Conservation (phyloP, 2,888 invertebrate genomes). For the Hyles lineata region DNA sequence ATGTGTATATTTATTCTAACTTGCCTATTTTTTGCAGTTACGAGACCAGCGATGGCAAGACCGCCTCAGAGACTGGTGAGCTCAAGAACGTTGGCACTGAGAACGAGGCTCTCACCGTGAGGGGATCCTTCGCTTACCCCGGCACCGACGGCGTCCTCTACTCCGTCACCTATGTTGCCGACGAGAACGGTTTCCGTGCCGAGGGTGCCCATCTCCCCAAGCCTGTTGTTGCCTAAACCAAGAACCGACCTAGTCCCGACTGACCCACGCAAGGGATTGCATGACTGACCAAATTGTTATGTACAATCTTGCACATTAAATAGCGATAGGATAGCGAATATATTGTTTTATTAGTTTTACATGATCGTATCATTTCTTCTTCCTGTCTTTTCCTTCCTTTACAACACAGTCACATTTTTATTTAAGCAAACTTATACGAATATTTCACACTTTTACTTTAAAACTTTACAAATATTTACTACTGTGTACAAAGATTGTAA, state of each 20-base stretch:
- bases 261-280: conserved; percentile 38
- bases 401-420: background rate
- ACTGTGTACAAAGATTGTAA: too few relatives aligned
- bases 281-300: conserved; percentile 40
- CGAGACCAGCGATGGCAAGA: conserved; percentile 71
- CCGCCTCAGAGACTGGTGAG: conserved; percentile 56
- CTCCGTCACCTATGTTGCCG: conserved; percentile 77
- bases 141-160: conserved; percentile 76
- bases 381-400: background rate
- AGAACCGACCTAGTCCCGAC: conserved; percentile 43
- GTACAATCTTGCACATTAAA: conserved; percentile 41
- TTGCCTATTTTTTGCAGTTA: conserved; percentile 47
- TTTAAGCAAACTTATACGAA: too few relatives aligned
- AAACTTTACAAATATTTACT: too few relatives aligned
- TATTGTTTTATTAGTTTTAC: conserved; percentile 40
- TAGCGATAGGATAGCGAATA: conserved; percentile 51
- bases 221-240: conserved; percentile 2
- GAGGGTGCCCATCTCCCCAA: conserved; percentile 30
- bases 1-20: background rate
- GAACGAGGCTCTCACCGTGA: conserved; percentile 72
- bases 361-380: conserved; percentile 11
- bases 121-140: conserved; percentile 77
- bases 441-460: too few relatives aligned
- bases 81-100: conserved; percentile 76
- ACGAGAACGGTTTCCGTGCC: conserved; percentile 83